Conservation (phyloP, 2,797 vertebrate species). For the Eurystomus glaucurus region DNA sequence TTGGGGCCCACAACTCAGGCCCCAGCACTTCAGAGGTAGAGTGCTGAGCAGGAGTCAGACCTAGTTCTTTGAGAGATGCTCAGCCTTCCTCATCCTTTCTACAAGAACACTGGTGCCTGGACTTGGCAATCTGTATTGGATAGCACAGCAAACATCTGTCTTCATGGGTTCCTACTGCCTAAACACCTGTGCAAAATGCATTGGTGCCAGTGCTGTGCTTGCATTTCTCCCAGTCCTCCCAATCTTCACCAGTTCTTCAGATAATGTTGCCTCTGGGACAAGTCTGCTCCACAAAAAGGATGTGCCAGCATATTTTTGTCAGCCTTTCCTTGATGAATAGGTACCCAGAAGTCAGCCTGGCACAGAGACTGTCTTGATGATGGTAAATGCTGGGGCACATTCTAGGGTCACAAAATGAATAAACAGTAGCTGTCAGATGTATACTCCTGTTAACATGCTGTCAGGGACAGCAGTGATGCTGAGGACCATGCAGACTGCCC, state of each 20-base stretch:
- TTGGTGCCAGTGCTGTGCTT: fast-evolving
- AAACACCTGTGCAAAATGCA: not conserved
- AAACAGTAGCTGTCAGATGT: not conserved
- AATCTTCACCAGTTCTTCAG: not conserved
- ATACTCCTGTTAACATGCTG: fast-evolving
- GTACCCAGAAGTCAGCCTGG: not conserved
- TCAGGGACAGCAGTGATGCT: not conserved
- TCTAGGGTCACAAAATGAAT: not conserved
- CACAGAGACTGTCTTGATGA: fast-evolving
- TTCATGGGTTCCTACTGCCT: not conserved
- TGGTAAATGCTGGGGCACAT: fast-evolving
- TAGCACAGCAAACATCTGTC: not conserved
- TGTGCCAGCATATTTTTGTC: not conserved
- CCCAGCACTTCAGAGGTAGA: fast-evolving
- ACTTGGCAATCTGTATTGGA: not conserved
- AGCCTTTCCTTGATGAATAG: not conserved
- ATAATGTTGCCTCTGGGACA: not conserved
- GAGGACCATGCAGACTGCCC: not conserved
- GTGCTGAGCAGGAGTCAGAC: not conserved
- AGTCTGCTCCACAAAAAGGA: not conserved
- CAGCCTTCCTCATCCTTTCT: not conserved
- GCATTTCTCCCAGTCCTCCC: not conserved
- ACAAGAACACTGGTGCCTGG: not conserved
- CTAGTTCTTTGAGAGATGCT: not conserved
- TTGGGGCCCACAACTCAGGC: too few species aligned